phyloP scores from a whole-genome alignment of 92 coral and sea anemone species.

The Micromussa lordhowensis region DNA sequence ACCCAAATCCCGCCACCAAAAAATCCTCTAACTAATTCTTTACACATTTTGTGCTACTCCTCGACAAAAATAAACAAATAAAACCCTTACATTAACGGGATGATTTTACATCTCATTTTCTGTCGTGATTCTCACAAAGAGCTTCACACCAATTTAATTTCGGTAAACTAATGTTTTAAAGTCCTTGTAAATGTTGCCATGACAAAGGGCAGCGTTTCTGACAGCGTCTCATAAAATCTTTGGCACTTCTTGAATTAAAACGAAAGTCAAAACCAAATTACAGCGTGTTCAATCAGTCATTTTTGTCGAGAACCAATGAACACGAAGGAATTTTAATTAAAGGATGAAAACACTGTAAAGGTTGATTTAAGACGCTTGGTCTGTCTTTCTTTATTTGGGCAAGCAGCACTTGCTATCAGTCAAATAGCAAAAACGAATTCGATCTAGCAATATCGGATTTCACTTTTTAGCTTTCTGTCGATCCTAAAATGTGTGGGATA shows the following conservation, averaged over 20 bases:
- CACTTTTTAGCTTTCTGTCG: background rate
- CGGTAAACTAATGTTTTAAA: background rate
- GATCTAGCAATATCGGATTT: background rate
- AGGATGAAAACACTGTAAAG: background rate
- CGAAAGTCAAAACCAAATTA: conserved; percentile 14
- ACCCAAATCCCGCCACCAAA: background rate
- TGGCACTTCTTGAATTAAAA: background rate
- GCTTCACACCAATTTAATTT: background rate
- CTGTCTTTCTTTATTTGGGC: conserved; percentile 10
- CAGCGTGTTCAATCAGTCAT: conserved; percentile 15
- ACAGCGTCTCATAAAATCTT: background rate
- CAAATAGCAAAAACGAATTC: background rate
- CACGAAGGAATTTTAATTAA: conserved; percentile 23
- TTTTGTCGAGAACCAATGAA: background rate
- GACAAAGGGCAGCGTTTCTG: background rate
- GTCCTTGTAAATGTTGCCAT: background rate
- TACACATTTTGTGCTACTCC: background rate
- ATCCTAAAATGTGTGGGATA: background rate
- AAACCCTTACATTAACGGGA: background rate
- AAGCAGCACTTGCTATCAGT: background rate
- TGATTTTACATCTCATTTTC: background rate
- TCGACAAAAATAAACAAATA: background rate
- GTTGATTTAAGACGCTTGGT: conserved; percentile 3
- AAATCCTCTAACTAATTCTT: background rate
- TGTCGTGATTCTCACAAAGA: background rate